phyloP scores from a whole-genome alignment of 1,140 invertebrate genomes.

The Caenorhabditis elegans region DNA sequence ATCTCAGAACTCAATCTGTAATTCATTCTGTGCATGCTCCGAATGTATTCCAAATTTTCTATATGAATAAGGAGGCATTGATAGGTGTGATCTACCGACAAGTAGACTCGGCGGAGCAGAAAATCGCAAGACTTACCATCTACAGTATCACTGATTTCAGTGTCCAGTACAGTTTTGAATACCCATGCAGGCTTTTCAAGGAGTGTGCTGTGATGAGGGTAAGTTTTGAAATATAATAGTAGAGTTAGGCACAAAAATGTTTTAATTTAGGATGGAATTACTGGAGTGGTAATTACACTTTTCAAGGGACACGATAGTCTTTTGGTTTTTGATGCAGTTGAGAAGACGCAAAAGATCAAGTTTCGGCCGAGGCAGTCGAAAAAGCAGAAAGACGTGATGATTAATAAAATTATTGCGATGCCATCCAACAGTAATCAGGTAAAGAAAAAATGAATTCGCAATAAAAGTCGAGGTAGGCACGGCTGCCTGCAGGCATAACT shows the following conservation, averaged over 20 bases:
- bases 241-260: too few species aligned
- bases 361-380: slow-evolving; percentile 77
- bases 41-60: slow-evolving; percentile 80
- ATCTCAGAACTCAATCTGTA: slow-evolving; percentile 80
- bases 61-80: slow-evolving; percentile 70
- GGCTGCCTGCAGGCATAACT: too few species aligned
- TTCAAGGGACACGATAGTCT: slow-evolving; percentile 57
- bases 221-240: not conserved
- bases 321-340: slow-evolving; percentile 47
- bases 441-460: not conserved
- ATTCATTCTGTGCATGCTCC: slow-evolving; percentile 75
- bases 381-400: slow-evolving; percentile 74
- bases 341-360: slow-evolving; percentile 59
- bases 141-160: slow-evolving; percentile 51
- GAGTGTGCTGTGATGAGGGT: slow-evolving; percentile 48
- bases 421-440: slow-evolving; percentile 70
- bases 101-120: slow-evolving; percentile 57
- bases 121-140: slow-evolving; percentile 52
- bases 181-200: slow-evolving; percentile 52
- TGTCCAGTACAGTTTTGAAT: slow-evolving; percentile 55
- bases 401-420: slow-evolving; percentile 75
- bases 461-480: too few species aligned
- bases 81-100: slow-evolving; percentile 55
- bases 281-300: slow-evolving; percentile 45
- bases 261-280: slow-evolving; percentile 50